These are phyloP conservation scores for Philhelius pedissequus DNA, from an alignment of 2,888 invertebrate genomes.

Conservation along the genomic window DNA sequence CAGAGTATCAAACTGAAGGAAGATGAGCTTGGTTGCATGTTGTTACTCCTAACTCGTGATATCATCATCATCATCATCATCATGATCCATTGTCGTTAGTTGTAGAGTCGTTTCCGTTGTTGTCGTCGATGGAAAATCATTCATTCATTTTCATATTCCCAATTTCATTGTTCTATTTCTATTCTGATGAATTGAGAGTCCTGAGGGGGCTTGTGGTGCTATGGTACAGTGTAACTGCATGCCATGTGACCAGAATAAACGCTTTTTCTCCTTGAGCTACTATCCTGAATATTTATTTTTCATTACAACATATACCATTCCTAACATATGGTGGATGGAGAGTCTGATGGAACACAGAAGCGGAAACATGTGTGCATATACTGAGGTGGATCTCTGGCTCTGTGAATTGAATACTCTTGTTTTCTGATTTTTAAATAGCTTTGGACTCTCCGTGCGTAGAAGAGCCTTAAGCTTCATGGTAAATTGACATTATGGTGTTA, in stretches of 20 bases:
- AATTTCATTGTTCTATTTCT: constrained; percentile 44
- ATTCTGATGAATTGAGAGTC: background rate
- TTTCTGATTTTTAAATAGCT: constrained; percentile 11
- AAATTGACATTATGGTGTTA: constrained; percentile 26
- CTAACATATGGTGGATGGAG: background rate
- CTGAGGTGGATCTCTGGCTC: background rate
- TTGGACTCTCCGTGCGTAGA: background rate
- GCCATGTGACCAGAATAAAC: constrained; percentile 43
- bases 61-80: constrained; percentile 9
- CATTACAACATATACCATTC: constrained; percentile 23
- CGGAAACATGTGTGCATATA: background rate
- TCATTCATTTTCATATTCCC: constrained; percentile 27
- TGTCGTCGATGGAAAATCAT: constrained; percentile 34
- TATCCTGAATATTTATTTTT: constrained; percentile 38
- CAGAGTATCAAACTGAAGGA: background rate
- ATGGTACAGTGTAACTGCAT: background rate
- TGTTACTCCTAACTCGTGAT: constrained; percentile 3
- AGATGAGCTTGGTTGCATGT: constrained; percentile 10
- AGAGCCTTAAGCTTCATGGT: background rate
- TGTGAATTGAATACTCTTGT: constrained; percentile 12
- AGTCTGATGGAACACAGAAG: background rate
- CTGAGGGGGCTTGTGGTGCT: background rate
- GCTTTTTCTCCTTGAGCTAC: constrained; percentile 21
- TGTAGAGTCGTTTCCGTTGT: background rate
- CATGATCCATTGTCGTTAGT: constrained; percentile 15